Percentiles rank a stretch among this genome's conserved stretches.
Conservation (phyloP, 2,888 invertebrate genomes). For the Athetis lepigone region DNA sequence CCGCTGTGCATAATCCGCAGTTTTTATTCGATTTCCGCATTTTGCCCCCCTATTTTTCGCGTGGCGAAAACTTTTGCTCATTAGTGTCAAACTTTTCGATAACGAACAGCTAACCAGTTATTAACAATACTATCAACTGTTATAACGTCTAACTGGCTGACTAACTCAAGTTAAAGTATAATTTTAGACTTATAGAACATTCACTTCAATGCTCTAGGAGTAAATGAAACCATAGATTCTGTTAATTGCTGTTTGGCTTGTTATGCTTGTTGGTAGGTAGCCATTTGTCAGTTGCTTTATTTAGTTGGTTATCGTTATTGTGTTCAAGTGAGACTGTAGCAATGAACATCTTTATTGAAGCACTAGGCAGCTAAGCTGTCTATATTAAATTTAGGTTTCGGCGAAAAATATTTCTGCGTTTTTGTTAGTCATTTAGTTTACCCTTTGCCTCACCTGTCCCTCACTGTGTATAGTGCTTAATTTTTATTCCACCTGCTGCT, state of each 20-base stretch:
- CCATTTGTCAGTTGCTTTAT: constrained; percentile 27
- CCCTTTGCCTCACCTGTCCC: too few relatives aligned
- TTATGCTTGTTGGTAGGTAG: constrained; percentile 4
- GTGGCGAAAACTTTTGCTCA: constrained; percentile 74
- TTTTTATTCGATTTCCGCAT: constrained; percentile 46
- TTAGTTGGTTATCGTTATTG: constrained; percentile 14
- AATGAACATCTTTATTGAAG: constrained; percentile 28
- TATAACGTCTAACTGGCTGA: constrained; percentile 57
- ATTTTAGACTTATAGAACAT: constrained; percentile 43
- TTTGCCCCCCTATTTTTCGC: constrained; percentile 66
- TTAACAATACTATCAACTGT: constrained; percentile 66
- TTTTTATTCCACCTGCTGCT: too few relatives aligned
- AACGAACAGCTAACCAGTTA: constrained; percentile 71
- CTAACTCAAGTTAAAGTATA: constrained; percentile 48
- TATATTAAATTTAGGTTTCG: not conserved
- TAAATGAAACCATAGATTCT: constrained; percentile 54
- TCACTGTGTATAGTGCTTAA: too few relatives aligned
- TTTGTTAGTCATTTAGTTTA: not conserved
- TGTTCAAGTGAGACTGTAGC: constrained; percentile 11
- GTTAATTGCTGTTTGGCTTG: constrained; percentile 50
- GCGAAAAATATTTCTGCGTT: not conserved
- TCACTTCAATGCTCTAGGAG: constrained; percentile 38
- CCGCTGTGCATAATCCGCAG: constrained; percentile 33
- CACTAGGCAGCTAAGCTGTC: constrained; percentile 5
- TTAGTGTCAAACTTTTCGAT: constrained; percentile 78